Evolutionary conservation across 2,113 vertebrate species (phyloP).

Genomic region (Antigone vipio): DNA sequence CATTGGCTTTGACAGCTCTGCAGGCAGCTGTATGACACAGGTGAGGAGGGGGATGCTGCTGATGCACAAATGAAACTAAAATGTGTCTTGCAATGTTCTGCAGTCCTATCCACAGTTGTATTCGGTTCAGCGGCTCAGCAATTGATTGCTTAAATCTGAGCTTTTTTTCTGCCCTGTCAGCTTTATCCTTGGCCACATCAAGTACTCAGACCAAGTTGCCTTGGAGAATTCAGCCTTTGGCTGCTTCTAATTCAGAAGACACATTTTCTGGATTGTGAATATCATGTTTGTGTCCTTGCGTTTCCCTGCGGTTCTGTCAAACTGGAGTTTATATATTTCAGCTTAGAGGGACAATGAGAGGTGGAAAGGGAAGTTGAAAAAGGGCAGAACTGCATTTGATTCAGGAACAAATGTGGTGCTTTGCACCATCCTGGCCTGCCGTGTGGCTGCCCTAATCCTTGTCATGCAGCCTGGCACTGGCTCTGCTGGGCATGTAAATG

Average conservation of each 20-base stretch:
- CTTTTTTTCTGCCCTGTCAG: constrained; percentile 1
- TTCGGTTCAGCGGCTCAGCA: background rate
- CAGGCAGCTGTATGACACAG: background rate
- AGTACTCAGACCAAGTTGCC: background rate
- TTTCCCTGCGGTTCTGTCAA: background rate
- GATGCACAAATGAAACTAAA: background rate
- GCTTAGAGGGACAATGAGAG: background rate
- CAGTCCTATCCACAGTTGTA: background rate
- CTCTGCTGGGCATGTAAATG: background rate
- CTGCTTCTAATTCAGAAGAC: constrained; percentile 11
- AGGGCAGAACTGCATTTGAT: background rate
- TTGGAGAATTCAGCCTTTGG: constrained; percentile 8
- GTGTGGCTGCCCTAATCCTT: background rate
- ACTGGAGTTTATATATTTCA: background rate
- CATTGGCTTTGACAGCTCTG: background rate
- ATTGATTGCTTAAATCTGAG: constrained; percentile 6
- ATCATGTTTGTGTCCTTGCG: background rate
- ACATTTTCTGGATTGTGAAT: constrained; percentile 19
- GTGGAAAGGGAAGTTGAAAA: background rate
- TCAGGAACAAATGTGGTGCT: background rate
- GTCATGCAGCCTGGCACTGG: background rate
- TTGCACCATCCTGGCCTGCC: background rate
- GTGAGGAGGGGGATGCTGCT: background rate
- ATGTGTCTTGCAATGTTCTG: background rate
- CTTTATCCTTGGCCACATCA: constrained; percentile 4